Evolutionary conservation across 2,113 vertebrate genomes (phyloP).

Genomic region (Cavia aperea): DNA sequence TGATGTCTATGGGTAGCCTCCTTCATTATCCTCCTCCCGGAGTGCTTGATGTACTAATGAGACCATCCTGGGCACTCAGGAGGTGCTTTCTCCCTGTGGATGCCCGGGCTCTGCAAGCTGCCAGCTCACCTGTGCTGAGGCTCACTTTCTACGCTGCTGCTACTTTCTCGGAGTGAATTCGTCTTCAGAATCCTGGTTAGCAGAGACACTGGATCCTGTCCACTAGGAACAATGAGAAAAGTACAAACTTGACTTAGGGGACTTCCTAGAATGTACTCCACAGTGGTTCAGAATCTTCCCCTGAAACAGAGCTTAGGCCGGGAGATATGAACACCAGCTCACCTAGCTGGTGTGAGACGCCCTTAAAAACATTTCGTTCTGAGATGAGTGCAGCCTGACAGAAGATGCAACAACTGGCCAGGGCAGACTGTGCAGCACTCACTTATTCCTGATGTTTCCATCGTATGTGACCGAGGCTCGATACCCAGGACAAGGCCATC

Average conservation of each 20-base stretch:
- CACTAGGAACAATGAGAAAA: neutral
- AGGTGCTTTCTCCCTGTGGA: neutral
- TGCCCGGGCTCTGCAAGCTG: neutral
- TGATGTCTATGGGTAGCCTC: neutral
- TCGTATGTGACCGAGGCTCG: too few species aligned
- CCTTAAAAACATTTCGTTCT: neutral
- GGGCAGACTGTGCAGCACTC: neutral
- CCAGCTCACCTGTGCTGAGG: neutral
- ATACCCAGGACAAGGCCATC: neutral
- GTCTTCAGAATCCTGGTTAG: neutral
- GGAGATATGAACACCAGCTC: too few species aligned
- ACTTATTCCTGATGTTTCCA: neutral
- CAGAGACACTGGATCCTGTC: neutral
- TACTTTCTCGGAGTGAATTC: neutral
- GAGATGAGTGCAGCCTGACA: neutral
- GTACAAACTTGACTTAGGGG: neutral
- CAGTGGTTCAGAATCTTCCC: neutral
- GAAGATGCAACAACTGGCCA: neutral
- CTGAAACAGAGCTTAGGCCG: neutral
- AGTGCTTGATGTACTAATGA: accelerated
- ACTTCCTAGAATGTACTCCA: neutral
- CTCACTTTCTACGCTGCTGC: neutral
- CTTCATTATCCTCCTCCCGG: neutral
- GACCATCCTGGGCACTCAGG: neutral
- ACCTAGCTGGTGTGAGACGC: neutral